Evolutionary conservation across 2,797 vertebrate species (phyloP), one percentile per base, ranked within the genome.

Genomic region (Eremophila alpestris): DNA sequence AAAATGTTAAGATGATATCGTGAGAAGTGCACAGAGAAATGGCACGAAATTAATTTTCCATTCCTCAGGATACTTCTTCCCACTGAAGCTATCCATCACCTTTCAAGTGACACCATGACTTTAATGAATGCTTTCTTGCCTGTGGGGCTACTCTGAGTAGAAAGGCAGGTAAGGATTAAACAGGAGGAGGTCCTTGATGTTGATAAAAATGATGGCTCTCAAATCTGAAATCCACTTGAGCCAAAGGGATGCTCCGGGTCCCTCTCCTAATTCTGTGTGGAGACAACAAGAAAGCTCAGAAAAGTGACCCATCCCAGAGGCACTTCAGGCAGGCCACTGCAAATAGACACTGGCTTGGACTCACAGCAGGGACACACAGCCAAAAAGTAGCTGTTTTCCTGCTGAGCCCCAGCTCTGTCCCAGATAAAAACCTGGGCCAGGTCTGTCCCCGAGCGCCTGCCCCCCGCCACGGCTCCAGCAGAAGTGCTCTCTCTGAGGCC

Each of bases 401-500:
- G 76, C 84, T 29, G 87, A 87, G 75, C 69, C 51, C 48, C 8
- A 10, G 69, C 21, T 58, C 87, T 87, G 89, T 45, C 95, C 92
- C 87, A 91, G 48, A 83, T 73, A 40, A 56, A 93, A 90, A 46
- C 64, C 84, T 40, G 54, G 74, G 89, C 67, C 87, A 70, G 87
- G 91, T 70, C 69, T 54, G 30, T 89, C 58, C 85, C 59, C 0
- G 18, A 89, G 89, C 0, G 41, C 27, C 91, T 13, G 73, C 94
- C 67, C 87, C 92, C 90, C 89, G 68, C 70, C 56, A 16, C 0
- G 38, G 83, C 93, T 80, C 83, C 90, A 41, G 94, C 94, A 95
- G 89, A 88, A 96, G 90, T 48, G 83, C 65, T 94, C 52, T 87
- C 80, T 95, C 94, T 55, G 88, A 90, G 93, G 71, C 94, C 96